phyloP scores from a whole-genome alignment of 2,888 invertebrate species.

The Ernsta delagoae region DNA sequence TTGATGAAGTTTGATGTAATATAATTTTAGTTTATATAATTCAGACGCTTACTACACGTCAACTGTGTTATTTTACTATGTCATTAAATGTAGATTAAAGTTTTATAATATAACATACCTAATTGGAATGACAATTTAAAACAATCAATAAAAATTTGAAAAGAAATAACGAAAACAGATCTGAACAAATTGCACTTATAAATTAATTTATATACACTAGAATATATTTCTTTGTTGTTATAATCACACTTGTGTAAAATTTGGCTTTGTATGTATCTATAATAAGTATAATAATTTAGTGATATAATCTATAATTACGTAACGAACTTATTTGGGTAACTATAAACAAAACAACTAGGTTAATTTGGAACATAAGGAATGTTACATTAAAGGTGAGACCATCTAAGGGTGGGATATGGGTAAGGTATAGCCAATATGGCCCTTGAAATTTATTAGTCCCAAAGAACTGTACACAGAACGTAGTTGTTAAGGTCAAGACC shows the following conservation, averaged over 20 bases:
- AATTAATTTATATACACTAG: constrained; percentile 45
- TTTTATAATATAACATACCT: constrained; percentile 38
- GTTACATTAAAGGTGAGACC: constrained; percentile 56
- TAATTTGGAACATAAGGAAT: constrained; percentile 64
- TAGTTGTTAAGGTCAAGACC: not conserved
- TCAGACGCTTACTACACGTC: too few species aligned
- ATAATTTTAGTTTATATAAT: too few species aligned
- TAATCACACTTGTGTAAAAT: constrained; percentile 74
- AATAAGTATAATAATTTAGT: constrained; percentile 36
- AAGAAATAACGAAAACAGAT: constrained; percentile 67
- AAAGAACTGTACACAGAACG: constrained; percentile 42
- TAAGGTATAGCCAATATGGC: constrained; percentile 48
- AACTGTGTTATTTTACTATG: too few species aligned
- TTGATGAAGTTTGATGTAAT: too few species aligned
- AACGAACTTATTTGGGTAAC: constrained; percentile 70
- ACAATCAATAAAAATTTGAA: constrained; percentile 57
- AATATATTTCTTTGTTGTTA: constrained; percentile 59
- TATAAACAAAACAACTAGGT: constrained; percentile 55
- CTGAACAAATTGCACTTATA: constrained; percentile 70
- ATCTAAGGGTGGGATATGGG: constrained; percentile 62
- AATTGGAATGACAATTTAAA: constrained; percentile 67
- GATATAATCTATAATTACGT: constrained; percentile 50
- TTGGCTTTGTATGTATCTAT: constrained; percentile 62
- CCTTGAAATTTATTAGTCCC: constrained; percentile 41
- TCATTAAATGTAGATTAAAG: too few species aligned